A percentile compares a stretch with the other conserved stretches of the same genome.
phyloP scores from a whole-genome alignment of 1,140 invertebrate species.

The Brachionus paranguensis region DNA sequence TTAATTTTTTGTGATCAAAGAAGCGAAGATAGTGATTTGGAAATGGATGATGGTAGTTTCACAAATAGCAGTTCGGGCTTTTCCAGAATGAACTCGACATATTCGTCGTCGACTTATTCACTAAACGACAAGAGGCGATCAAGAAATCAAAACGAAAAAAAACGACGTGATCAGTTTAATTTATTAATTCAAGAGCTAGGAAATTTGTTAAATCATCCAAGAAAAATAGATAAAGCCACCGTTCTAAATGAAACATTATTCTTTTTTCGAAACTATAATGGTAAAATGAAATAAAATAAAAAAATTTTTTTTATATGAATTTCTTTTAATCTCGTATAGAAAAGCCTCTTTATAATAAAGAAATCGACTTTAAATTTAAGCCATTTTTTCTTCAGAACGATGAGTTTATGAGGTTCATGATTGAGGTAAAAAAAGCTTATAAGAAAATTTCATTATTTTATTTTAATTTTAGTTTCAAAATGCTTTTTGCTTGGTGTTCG shows the following conservation, averaged over 20 bases:
- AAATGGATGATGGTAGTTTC: conserved; percentile 26
- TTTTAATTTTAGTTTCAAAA: conserved; percentile 33
- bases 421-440: background rate
- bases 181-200: conserved; percentile 33
- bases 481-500: conserved; percentile 26
- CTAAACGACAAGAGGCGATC: conserved; percentile 30
- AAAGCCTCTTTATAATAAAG: conserved; percentile 25
- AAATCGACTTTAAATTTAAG: conserved; percentile 21
- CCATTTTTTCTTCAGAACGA: conserved; percentile 36
- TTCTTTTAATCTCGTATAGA: background rate
- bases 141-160: conserved; percentile 38
- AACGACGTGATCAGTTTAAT: conserved; percentile 33
- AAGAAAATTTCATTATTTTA: background rate
- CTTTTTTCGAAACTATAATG: conserved; percentile 38
- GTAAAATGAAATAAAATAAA: background rate
- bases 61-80: conserved; percentile 14
- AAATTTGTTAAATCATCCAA: conserved; percentile 34
- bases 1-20: background rate
- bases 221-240: conserved; percentile 38
- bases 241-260: conserved; percentile 28
- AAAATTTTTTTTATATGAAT: too few species aligned
- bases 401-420: conserved; percentile 38
- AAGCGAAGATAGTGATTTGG: conserved; percentile 37
- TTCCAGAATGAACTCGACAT: conserved; percentile 18
- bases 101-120: conserved; percentile 11